Evolutionary conservation across 2,113 vertebrate species (phyloP).

Genomic region (Dicaeum eximium): DNA sequence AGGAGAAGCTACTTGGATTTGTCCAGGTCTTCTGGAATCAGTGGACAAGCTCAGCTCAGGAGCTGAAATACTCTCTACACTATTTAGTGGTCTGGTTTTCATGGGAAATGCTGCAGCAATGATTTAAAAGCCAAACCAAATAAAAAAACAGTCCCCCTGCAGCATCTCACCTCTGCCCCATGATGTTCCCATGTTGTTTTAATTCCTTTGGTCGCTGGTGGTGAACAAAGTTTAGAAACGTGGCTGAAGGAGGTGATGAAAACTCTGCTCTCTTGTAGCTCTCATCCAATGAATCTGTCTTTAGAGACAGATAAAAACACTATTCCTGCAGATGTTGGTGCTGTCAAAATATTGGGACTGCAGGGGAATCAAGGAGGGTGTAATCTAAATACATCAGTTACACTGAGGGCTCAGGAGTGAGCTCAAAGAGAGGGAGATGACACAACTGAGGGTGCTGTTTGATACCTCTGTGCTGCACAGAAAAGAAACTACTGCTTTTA

Average conservation of each 20-base stretch:
- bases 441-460: neutral
- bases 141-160: neutral
- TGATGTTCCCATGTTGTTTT: rapidly evolving
- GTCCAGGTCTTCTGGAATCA: neutral
- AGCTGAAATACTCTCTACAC: neutral
- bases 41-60: neutral
- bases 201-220: neutral
- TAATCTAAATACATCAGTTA: neutral
- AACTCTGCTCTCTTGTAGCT: neutral
- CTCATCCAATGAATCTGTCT: neutral
- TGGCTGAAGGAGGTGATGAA: neutral
- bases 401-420: neutral
- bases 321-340: neutral
- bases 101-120: neutral
- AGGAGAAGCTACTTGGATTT: neutral
- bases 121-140: neutral
- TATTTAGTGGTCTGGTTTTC: neutral
- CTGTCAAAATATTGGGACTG: neutral
- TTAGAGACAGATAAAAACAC: neutral
- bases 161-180: neutral
- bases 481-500: neutral
- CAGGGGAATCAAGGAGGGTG: neutral
- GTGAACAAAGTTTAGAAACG: neutral
- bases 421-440: neutral
- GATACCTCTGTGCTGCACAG: neutral